Percentiles rank a stretch among this genome's conserved stretches.
Conservation (phyloP, 2,888 invertebrate genomes). For the Galeopsomyia nigrocyanea region DNA sequence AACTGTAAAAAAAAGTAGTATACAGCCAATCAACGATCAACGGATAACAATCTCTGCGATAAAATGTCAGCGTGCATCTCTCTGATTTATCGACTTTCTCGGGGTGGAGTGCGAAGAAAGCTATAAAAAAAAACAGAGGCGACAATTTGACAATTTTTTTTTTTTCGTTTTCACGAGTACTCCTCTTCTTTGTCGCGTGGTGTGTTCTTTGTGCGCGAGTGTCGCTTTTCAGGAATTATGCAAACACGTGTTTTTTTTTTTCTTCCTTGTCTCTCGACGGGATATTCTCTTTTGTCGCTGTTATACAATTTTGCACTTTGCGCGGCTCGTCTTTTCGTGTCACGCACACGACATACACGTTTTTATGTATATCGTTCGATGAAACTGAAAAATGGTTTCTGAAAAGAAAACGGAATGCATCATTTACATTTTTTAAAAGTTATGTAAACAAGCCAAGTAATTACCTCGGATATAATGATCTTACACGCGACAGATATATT, state of each 20-base stretch:
- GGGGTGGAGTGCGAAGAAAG: not conserved
- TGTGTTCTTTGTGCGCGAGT: not conserved
- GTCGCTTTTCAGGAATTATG: too few relatives aligned
- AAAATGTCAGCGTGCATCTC: not conserved
- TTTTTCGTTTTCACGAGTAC: not conserved
- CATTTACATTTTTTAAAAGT: too few relatives aligned
- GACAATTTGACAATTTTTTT: too few relatives aligned
- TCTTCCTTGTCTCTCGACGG: not conserved
- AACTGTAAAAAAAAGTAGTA: constrained; percentile 7
- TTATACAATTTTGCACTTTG: not conserved
- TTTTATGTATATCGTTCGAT: too few relatives aligned
- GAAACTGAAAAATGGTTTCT: too few relatives aligned
- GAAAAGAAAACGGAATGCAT: too few relatives aligned
- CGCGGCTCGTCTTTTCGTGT: not conserved
- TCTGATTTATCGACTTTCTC: constrained; percentile 33
- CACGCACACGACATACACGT: too few relatives aligned
- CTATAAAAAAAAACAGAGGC: too few relatives aligned
- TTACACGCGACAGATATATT: too few relatives aligned
- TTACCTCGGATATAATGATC: too few relatives aligned
- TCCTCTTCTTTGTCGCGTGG: constrained; percentile 6
- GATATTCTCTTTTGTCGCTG: not conserved
- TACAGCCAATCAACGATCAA: constrained; percentile 17
- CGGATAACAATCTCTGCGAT: constrained; percentile 23
- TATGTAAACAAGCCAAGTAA: too few relatives aligned
- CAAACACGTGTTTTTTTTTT: too few relatives aligned